Evolutionary conservation across 2,888 invertebrate genomes (phyloP).

Genomic region (Melinaea menophilus): DNA sequence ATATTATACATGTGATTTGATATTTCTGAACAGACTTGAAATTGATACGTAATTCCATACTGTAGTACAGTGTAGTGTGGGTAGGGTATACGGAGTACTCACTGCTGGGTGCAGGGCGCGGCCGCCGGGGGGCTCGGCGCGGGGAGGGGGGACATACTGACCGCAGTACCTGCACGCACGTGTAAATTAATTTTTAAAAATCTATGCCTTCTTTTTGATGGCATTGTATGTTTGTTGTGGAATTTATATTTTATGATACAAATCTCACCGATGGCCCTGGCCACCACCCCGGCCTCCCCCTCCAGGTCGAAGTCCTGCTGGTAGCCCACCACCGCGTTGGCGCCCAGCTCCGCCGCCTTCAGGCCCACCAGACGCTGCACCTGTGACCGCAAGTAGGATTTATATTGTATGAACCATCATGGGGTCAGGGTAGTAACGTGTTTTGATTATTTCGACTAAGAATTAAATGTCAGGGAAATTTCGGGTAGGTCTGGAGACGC

Average conservation of each 20-base stretch:
- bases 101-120: slow-evolving; percentile 68
- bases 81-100: slow-evolving; percentile 42
- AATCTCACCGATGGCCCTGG: slow-evolving; percentile 90
- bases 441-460: too few relatives aligned
- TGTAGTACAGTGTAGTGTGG: too few relatives aligned
- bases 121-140: slow-evolving; percentile 53
- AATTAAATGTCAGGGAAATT: too few relatives aligned
- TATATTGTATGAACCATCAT: too few relatives aligned
- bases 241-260: not conserved
- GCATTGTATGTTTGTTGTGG: not conserved
- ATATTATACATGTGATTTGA: not conserved
- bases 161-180: slow-evolving; percentile 56
- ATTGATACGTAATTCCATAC: too few relatives aligned
- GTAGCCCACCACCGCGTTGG: slow-evolving; percentile 97
- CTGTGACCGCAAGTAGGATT: slow-evolving; percentile 38
- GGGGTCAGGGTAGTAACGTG: too few relatives aligned
- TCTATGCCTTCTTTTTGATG: not conserved
- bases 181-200: not conserved
- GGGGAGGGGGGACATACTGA: slow-evolving; percentile 62
- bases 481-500: too few relatives aligned
- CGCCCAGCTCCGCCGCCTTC: slow-evolving; percentile 95
- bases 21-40: too few relatives aligned
- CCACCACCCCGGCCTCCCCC: slow-evolving; percentile 97
- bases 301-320: slow-evolving; percentile 97
- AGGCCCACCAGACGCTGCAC: slow-evolving; percentile 94